Base-by-base conservation (phyloP, 2,888 invertebrate genomes). In the Aspidiotus destructor region DNA sequence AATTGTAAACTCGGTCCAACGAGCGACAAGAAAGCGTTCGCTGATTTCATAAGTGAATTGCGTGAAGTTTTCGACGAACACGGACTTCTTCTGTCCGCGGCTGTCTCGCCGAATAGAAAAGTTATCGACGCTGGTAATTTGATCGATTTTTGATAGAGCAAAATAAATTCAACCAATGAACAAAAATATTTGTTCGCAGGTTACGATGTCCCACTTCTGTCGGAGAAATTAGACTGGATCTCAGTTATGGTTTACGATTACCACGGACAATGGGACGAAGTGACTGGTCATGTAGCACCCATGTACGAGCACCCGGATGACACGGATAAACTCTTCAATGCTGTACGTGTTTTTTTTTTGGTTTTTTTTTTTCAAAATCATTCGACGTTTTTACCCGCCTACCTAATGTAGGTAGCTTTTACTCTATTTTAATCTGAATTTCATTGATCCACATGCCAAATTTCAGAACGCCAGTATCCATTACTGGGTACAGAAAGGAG, bases 241-340 rank as follows among this genome's bases (percentile, higher is more conserved):
- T 86, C 92, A 0, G 85, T 94, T 0, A 93, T 94, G 92, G 84
- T 89, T 0, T 93, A 93, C 75, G 93, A 94, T 75, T 92, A 87
- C 75, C 92, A 92, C 74, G 93, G 92, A 0, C 91, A 92, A 75
- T 92, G 92, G 92, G 92, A 92, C 75, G 89, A 90, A 77, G 85
- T 86, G 73, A 93, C 92, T 0, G 93, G 92, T 0, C 93, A 94
- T 75, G 86, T 92, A 5, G 88, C 93, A 0, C 93, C 92, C 2
- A 87, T 94, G 84, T 92, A 90, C 73, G 80, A 80, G 2, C 85
- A 87, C 75, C 87, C 87, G 0, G 85, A 85, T 41, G 87, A 88
- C 75, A 82, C 83, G 70, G 88, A 89, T 72, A 81, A 81, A 62
- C 86, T 86, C 9, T 88, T 92, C 75, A 93, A 92, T 78, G 85